A percentile compares a stretch with the other conserved stretches of the same genome.
Evolutionary conservation across 2,113 vertebrate genomes (phyloP).

Genomic region (Physeter macrocephalus): DNA sequence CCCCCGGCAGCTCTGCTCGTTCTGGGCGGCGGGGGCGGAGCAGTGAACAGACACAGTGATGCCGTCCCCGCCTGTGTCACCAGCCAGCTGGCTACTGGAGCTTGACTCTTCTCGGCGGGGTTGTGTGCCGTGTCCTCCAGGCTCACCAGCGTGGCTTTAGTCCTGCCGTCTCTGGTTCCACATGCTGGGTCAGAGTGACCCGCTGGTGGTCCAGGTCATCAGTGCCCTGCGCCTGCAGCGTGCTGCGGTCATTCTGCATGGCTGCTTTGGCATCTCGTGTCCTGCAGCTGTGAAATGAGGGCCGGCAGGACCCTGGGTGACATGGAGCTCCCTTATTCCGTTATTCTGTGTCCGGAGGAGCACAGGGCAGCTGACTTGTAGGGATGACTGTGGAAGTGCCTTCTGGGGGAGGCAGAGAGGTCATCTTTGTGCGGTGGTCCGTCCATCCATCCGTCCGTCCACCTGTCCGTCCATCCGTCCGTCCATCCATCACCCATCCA

Average conservation of each 20-base stretch:
- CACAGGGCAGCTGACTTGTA: rapidly evolving
- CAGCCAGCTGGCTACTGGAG: background rate
- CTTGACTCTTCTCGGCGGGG: background rate
- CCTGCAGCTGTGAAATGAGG: background rate
- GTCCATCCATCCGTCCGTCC: rapidly evolving
- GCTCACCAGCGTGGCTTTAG: background rate
- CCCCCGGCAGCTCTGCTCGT: background rate
- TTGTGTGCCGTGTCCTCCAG: background rate
- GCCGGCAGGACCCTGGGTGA: background rate
- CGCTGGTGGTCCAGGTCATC: rapidly evolving
- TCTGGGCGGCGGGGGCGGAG: background rate
- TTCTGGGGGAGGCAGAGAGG: background rate
- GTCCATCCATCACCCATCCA: rapidly evolving
- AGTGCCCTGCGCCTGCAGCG: background rate
- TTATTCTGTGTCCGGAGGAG: background rate
- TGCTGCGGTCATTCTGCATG: rapidly evolving
- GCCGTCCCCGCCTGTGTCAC: background rate
- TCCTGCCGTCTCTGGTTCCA: background rate
- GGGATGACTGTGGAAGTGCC: background rate
- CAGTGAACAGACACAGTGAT: background rate
- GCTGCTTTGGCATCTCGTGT: background rate
- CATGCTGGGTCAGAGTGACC: background rate
- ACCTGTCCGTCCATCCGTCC: rapidly evolving
- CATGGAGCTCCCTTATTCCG: rapidly evolving
- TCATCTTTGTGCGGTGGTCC: rapidly evolving